phyloP scores from a whole-genome alignment of 2,797 vertebrate genomes.

The Macropus fuliginosus region DNA sequence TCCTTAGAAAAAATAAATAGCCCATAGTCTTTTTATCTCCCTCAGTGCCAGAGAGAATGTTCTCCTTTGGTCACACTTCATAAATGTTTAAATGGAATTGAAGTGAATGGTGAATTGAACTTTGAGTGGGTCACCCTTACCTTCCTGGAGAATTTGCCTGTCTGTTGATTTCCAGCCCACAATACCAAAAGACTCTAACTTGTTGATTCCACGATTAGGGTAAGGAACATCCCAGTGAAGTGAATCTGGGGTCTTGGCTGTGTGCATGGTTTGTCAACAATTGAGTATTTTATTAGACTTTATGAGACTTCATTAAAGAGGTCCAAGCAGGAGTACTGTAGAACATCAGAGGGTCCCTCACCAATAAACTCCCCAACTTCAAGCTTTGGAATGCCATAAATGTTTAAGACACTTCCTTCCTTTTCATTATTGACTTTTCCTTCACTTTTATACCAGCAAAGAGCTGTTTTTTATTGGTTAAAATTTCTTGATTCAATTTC shows the following conservation, averaged over 20 bases:
- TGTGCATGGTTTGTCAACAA: conserved; percentile 89
- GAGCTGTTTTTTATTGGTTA: conserved; percentile 90
- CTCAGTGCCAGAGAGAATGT: background rate
- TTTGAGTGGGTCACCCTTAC: background rate
- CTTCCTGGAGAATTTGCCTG: background rate
- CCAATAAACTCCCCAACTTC: conserved; percentile 88
- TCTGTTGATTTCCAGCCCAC: conserved; percentile 64
- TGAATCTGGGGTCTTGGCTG: conserved; percentile 73
- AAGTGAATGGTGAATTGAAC: background rate
- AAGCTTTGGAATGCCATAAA: conserved; percentile 94
- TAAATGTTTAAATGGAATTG: background rate
- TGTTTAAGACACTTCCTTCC: conserved; percentile 93
- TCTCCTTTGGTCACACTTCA: background rate
- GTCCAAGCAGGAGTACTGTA: conserved; percentile 89
- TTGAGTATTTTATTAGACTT: conserved; percentile 91
- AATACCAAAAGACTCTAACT: conserved; percentile 55
- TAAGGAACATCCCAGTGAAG: conserved; percentile 80
- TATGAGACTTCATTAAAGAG: conserved; percentile 93
- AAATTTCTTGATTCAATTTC: conserved; percentile 89
- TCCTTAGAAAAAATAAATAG: background rate
- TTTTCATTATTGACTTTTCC: conserved; percentile 92
- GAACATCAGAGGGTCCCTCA: conserved; percentile 93
- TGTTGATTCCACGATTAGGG: conserved; percentile 74
- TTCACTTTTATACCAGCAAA: conserved; percentile 88
- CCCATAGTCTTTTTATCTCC: background rate